phyloP scores from a whole-genome alignment of 2,888 invertebrate genomes.

The Prostheceraeus crozeri region DNA sequence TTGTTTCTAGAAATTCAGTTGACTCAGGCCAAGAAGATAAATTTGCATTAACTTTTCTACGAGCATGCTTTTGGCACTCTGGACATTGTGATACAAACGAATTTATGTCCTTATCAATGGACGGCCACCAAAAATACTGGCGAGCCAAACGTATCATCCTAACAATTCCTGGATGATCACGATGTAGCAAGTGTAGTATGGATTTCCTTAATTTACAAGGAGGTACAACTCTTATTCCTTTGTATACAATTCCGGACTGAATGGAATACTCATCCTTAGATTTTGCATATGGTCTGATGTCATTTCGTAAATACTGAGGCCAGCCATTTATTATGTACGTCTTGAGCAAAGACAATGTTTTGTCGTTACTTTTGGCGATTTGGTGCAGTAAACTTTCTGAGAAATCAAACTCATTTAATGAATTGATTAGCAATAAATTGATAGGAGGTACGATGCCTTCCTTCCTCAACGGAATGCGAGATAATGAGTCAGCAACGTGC shows the following conservation, averaged over 20 bases:
- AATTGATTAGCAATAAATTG: conserved; percentile 24
- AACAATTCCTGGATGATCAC: conserved; percentile 32
- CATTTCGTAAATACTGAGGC: conserved; percentile 5
- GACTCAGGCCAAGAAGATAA: conserved; percentile 27
- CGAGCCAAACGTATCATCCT: conserved; percentile 30
- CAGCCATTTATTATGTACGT: conserved; percentile 6
- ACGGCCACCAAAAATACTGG: conserved; percentile 33
- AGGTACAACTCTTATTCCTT: conserved; percentile 16
- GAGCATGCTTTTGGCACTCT: conserved; percentile 29
- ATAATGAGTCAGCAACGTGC: conserved; percentile 10
- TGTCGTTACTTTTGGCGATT: conserved; percentile 4
- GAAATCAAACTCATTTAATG: conserved; percentile 16
- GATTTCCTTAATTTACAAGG: not conserved
- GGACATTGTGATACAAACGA: no score
- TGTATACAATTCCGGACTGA: conserved; percentile 7
- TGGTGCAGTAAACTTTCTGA: conserved; percentile 18
- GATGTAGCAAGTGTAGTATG: conserved; percentile 27
- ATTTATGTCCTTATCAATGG: conserved; percentile 26
- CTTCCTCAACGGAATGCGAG: conserved; percentile 15
- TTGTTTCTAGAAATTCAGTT: conserved; percentile 15
- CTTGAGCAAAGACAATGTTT: conserved; percentile 7
- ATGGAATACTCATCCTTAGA: conserved; percentile 23
- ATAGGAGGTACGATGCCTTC: not conserved
- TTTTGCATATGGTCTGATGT: not conserved
- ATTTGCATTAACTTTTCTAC: conserved; percentile 18